Evolutionary conservation across 2,113 vertebrate genomes (phyloP).

Genomic region (Eretmodus cyanostictus): DNA sequence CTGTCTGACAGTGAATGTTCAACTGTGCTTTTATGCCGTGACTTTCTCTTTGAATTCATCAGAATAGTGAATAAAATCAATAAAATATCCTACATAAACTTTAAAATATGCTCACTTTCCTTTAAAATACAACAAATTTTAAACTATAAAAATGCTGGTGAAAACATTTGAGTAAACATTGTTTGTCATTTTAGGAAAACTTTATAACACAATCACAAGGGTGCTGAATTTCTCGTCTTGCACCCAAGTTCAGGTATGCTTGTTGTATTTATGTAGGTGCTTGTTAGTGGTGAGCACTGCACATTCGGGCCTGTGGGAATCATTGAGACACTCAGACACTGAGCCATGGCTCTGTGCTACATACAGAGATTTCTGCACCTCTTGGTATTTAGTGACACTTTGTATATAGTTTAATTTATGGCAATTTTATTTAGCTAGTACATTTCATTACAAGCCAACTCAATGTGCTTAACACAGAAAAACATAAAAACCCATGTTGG

Average conservation of each 20-base stretch:
- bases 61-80: neutral
- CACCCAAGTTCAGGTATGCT: neutral
- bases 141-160: neutral
- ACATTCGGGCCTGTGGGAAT: fast-evolving
- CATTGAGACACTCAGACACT: neutral
- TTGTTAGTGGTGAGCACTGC: neutral
- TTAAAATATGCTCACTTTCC: neutral
- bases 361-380: neutral
- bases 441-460: neutral
- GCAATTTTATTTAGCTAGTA: fast-evolving
- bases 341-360: neutral
- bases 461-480: neutral
- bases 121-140: neutral
- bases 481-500: neutral
- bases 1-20: neutral
- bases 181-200: neutral
- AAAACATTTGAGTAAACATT: neutral
- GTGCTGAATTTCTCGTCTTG: neutral
- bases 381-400: neutral
- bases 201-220: neutral
- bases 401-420: neutral
- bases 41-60: neutral
- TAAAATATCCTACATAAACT: neutral
- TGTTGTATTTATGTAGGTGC: neutral
- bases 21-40: fast-evolving